Base-by-base conservation (phyloP, 2,113 vertebrate genomes). In the Chrysemys picta region DNA sequence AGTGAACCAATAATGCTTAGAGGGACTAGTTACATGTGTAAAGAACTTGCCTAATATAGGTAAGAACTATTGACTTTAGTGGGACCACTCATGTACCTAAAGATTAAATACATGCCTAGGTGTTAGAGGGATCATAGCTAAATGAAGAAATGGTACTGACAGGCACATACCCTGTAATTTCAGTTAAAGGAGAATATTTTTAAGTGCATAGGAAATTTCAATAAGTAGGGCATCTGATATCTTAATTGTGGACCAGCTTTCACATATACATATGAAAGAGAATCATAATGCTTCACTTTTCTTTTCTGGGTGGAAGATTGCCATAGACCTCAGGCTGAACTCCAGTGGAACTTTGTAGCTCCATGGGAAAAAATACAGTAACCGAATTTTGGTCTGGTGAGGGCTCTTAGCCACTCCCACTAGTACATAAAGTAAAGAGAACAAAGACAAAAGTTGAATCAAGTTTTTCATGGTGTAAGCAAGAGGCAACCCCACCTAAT, bases 221-320 rank as follows among this genome's bases (percentile, higher is more conserved):
- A 11, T 45, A 75, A 75, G 38, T 45, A 75, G 38, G n/a, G 16
- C 35, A 81, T 94, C 94, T 93, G 95, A 96, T 97, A 92, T 96
- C 96, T 97, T 97, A 97, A 97, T 97, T 97, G 91, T 62, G 94
- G 79, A 57, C 87, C 94, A 93, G 90, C 85, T 97, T 88, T 94
- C 90, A 91, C 90, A 89, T n/a, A 78, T 24, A 56, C 52, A 84
- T 38, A 38, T 42, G 82, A 85, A 95, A 57, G 82, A 91, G 19
- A 69, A 21, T 0, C 12, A 0, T 38, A 49, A 52, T 38, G 82
- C 11, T 82, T 94, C 79, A 4, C 25, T 90, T 92, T 75, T 69
- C 65, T 79, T 95, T 82, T 38, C 78, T 86, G 50, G 59, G 25
- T 94, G 56, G 87, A 95, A 91, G 53, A 56, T 45, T 94, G 75